Percentiles rank a stretch among this genome's conserved stretches.
Conservation (phyloP, 2,888 invertebrate species). For the Acanthosepion lycidas region DNA sequence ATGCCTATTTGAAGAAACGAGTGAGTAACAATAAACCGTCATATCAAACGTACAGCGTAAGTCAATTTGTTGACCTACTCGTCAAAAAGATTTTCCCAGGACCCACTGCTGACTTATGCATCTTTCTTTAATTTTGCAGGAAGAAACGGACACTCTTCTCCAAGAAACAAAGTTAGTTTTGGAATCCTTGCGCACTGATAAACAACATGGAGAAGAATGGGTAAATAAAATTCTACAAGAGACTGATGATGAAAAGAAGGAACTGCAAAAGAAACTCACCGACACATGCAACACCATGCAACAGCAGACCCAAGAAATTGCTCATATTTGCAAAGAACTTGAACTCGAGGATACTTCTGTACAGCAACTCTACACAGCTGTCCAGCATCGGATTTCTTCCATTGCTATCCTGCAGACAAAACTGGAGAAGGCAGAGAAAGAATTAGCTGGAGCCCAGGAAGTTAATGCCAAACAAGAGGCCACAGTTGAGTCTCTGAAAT, state of each 20-base stretch:
- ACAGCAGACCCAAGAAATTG: neutral
- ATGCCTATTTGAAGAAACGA: neutral
- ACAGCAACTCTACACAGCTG: neutral
- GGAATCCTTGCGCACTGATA: neutral
- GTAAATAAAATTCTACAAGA: neutral
- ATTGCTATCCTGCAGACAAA: conserved; percentile 49
- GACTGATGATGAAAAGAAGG: neutral
- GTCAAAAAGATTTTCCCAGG: neutral
- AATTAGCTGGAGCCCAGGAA: conserved; percentile 50
- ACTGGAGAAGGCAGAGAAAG: conserved; percentile 51
- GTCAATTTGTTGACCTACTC: neutral
- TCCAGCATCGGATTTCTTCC: neutral
- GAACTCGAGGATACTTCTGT: neutral
- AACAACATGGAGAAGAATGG: neutral
- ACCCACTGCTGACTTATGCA: neutral
- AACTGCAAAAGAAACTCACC: neutral
- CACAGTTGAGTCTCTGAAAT: conserved; percentile 50
- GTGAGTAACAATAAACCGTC: neutral
- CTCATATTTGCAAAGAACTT: neutral
- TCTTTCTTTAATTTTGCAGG: conserved; percentile 39
- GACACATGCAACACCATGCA: neutral
- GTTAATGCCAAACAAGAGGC: conserved; percentile 73
- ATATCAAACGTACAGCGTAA: neutral
- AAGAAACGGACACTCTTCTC: neutral
- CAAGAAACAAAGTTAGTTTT: neutral